Evolutionary conservation across 2,113 vertebrate species (phyloP).

Genomic region (Spea bombifrons): DNA sequence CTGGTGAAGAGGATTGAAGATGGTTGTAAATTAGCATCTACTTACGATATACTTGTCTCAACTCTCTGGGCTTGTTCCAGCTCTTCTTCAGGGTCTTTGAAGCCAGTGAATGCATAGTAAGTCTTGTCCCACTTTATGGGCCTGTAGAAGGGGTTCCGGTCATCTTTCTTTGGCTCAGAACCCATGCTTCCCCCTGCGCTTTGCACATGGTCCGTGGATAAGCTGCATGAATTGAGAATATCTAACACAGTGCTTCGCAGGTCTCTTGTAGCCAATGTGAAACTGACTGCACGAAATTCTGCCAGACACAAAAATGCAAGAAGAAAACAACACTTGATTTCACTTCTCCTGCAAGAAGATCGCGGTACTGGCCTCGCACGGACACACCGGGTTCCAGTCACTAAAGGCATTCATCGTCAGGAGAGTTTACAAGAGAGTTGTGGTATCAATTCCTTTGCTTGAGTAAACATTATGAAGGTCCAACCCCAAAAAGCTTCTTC

Average conservation of each 20-base stretch:
- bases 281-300: constrained; percentile 89
- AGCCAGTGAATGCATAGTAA: constrained; percentile 90
- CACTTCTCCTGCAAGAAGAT: no score
- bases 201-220: constrained; percentile 83
- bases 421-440: no score
- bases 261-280: constrained; percentile 84
- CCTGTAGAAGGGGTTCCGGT: constrained; percentile 66
- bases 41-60: constrained; percentile 81
- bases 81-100: constrained; percentile 88
- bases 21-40: constrained; percentile 27
- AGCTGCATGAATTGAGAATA: constrained; percentile 88
- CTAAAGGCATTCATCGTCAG: no score
- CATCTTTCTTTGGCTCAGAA: constrained; percentile 53
- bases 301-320: constrained; percentile 55
- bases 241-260: constrained; percentile 85
- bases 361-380: no score
- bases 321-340: neutral
- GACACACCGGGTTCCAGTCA: no score
- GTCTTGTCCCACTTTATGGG: constrained; percentile 93
- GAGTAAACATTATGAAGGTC: no score
- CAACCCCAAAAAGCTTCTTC: no score
- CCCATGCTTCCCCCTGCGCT: constrained; percentile 52
- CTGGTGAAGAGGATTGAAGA: no score
- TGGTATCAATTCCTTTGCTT: no score
- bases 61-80: constrained; percentile 77